Conservation (phyloP, 2,888 invertebrate genomes). For the Oithona nana region DNA sequence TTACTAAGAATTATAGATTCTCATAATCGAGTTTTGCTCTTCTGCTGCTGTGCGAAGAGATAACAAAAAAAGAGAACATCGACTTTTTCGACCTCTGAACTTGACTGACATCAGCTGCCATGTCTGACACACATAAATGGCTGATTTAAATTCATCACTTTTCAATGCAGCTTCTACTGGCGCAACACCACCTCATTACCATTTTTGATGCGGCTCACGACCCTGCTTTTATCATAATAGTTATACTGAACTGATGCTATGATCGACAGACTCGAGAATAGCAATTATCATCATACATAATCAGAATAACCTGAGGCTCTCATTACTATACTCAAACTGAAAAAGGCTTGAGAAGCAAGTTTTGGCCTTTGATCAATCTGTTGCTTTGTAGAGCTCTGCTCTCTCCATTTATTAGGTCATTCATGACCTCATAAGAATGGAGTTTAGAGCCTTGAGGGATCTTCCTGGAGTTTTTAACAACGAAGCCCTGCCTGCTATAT, state of each 20-base stretch:
- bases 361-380: too few relatives aligned
- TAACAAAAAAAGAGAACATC: too few relatives aligned
- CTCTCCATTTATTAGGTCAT: background rate
- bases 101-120: background rate
- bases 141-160: background rate
- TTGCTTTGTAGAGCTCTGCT: background rate
- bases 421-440: background rate
- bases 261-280: background rate
- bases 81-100: background rate
- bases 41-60: too few relatives aligned
- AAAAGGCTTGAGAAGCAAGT: too few relatives aligned
- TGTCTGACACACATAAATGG: background rate
- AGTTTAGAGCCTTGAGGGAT: background rate
- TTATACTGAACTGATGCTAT: background rate
- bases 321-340: too few relatives aligned
- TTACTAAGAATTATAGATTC: too few relatives aligned
- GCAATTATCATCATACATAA: background rate
- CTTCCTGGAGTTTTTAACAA: background rate
- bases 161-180: background rate
- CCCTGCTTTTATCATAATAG: background rate
- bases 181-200: background rate
- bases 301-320: too few relatives aligned
- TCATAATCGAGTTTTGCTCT: too few relatives aligned
- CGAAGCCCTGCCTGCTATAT: too few relatives aligned
- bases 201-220: background rate